These are phyloP conservation scores for Smithornis capensis DNA, from an alignment of 2,113 vertebrate genomes.

Conservation along the genomic window DNA sequence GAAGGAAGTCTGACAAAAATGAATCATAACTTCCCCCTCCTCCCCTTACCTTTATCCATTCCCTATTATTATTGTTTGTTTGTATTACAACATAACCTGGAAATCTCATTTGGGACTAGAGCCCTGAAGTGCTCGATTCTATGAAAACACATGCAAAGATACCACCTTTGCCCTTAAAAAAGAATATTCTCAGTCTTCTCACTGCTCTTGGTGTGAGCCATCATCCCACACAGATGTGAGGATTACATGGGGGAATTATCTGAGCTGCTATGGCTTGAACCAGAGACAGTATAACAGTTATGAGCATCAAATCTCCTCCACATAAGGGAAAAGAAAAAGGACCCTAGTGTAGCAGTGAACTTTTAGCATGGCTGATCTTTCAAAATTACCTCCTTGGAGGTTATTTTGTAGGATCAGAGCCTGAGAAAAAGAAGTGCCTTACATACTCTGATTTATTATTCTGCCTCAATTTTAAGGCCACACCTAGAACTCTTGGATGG, in stretches of 20 bases:
- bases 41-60: not conserved
- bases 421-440: not conserved
- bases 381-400: not conserved
- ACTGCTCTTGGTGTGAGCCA: not conserved
- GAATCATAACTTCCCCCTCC: slow-evolving; percentile 34
- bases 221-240: not conserved
- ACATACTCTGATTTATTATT: not conserved
- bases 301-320: not conserved
- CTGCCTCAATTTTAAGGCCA: not conserved
- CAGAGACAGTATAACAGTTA: not conserved
- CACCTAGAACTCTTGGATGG: not conserved
- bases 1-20: slow-evolving; percentile 11
- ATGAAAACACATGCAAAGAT: fast-evolving
- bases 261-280: not conserved
- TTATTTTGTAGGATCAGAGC: not conserved
- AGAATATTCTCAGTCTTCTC: not conserved
- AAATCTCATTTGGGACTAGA: not conserved
- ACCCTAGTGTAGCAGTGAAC: not conserved
- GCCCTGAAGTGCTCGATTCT: not conserved
- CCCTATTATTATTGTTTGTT: slow-evolving; percentile 2
- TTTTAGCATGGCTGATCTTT: not conserved
- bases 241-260: fast-evolving
- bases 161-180: not conserved
- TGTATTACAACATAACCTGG: not conserved
- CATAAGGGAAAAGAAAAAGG: not conserved